phyloP scores from a whole-genome alignment of 2,888 invertebrate species.

The Noctua pronuba region DNA sequence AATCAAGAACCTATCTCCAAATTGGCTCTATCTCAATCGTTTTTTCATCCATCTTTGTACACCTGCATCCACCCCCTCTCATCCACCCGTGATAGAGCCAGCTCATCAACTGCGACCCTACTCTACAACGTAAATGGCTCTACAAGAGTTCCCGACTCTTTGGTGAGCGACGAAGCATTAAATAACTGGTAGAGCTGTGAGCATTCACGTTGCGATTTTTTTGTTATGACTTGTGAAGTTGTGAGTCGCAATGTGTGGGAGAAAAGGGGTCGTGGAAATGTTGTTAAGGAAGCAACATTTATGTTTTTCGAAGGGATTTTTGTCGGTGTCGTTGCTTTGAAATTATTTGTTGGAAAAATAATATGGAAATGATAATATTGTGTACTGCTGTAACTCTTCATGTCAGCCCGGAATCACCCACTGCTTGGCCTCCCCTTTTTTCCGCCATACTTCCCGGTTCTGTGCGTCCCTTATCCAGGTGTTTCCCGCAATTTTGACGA shows the following conservation, averaged over 20 bases:
- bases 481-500: too few relatives aligned
- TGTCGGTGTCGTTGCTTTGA: not conserved
- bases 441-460: too few relatives aligned
- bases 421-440: too few relatives aligned
- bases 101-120: constrained; percentile 78
- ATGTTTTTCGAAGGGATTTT: not conserved
- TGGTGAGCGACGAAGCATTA: constrained; percentile 84
- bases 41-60: constrained; percentile 33
- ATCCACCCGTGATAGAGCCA: constrained; percentile 73
- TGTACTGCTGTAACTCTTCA: not conserved
- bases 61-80: constrained; percentile 65
- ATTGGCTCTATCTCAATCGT: constrained; percentile 22
- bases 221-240: constrained; percentile 23
- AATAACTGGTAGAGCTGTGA: constrained; percentile 80
- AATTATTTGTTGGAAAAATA: not conserved
- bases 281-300: not conserved
- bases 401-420: too few relatives aligned
- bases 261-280: constrained; percentile 11
- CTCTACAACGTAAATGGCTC: constrained; percentile 80
- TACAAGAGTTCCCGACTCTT: constrained; percentile 76
- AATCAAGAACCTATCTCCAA: constrained; percentile 50
- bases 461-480: too few relatives aligned
- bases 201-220: constrained; percentile 76
- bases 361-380: not conserved
- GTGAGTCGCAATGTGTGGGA: constrained; percentile 4